Conservation (phyloP, 2,888 invertebrate species). For the Stenchaetothrips biformis region DNA sequence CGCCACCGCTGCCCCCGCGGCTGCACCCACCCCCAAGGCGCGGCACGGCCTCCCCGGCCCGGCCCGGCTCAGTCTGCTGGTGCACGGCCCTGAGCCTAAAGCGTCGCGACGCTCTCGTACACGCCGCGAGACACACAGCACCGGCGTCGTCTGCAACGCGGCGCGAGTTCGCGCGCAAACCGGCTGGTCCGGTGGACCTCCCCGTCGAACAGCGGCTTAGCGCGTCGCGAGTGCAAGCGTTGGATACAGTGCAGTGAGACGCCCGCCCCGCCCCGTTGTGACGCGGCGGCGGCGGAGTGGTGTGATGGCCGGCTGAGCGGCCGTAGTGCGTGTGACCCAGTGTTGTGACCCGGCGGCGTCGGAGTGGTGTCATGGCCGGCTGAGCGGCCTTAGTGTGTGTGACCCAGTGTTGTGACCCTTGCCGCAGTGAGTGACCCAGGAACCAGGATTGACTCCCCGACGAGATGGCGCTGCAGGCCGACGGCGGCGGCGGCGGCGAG, state of each 20-base stretch:
- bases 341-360: background rate
- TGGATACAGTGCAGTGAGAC: constrained; percentile 12
- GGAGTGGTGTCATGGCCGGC: background rate
- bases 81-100: background rate
- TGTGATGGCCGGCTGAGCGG: no score
- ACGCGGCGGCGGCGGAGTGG: background rate
- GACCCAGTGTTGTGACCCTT: background rate
- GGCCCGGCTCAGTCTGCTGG: background rate
- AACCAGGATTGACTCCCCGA: no score
- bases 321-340: background rate
- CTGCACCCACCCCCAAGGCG: background rate
- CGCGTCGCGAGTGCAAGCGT: background rate
- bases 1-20: background rate
- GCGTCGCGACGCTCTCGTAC: background rate
- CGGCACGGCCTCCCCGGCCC: background rate
- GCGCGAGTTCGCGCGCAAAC: background rate
- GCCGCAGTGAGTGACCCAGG: background rate
- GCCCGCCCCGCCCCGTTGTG: background rate
- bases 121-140: background rate
- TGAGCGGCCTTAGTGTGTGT: no score
- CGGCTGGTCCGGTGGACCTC: background rate
- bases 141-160: background rate
- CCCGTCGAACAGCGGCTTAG: background rate
- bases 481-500: background rate
- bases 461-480: background rate